Base-by-base conservation (phyloP, 2,888 invertebrate genomes). In the Caenorhabditis zanzibari region DNA sequence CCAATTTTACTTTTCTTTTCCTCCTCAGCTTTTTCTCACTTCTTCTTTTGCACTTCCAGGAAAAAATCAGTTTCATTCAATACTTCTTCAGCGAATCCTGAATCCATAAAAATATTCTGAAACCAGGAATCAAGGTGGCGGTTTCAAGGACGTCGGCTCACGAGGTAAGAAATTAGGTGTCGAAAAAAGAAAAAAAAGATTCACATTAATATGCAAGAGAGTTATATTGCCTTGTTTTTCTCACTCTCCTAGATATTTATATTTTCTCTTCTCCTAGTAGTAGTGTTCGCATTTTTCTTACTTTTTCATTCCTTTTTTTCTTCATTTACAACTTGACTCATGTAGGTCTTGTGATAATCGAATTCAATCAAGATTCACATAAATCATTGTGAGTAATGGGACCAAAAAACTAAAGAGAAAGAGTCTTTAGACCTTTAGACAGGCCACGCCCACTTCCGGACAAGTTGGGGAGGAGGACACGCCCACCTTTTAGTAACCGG, bases 291-390 rank as follows among this genome's bases (percentile, higher is more conserved):
- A 26, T 54, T 26, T 19, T 54, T 28, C n/a, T 19, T 58, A 7
- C 19, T 24, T 47, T 26, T 41, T 44, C 41, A 41, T 41, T 63
- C n/a, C 14, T 35, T 56, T 56, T 56, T 16, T 56, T 56, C n/a
- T n/a, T n/a, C 16, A 26, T 38, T 38, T 38, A 54, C 14, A 56
- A 28, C 14, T 61, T 41, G 24, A 24, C 35, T 59, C 61, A 52
- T 61, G 12, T 24, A 26, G n/a, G 26, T 63, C 44, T 63, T 63
- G n/a, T 41, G 38, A 71, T 73, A 47, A 47, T 47, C 47, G 9
- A 74, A 74, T 74, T 74, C 54, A 74, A 74, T 74, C 74, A 74
- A 74, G 64, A 74, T 64, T 74, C 47, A 66, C 75, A 66, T 75
- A 75, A 75, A 75, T 75, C 75, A 75, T 66, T 66, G 75, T 64